Base-by-base conservation (phyloP, 2,797 vertebrate species). In the Perodicticus potto region DNA sequence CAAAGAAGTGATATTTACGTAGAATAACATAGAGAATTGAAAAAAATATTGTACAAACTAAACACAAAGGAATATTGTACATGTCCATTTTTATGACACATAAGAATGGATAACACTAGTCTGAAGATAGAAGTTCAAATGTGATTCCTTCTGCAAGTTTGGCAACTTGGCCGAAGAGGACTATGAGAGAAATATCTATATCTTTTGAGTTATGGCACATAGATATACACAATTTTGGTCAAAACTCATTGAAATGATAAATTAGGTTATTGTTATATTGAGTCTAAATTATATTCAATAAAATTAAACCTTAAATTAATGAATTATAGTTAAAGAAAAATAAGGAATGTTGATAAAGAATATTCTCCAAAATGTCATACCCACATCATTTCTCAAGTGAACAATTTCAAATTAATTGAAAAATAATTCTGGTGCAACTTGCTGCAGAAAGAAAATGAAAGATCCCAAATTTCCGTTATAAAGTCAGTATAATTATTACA, bases 291-390 rank as follows among this genome's bases (percentile, higher is more conserved):
- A 55, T 77, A 37, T 22, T 83, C 23, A 27, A 72, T 88, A 34
- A 37, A 45, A 63, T 80, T 43, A 81, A 80, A 74, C 40, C 49
- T 90, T 69, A 93, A 81, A 86, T 81, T 81, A 13, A 86, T 61
- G 37, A 86, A 40, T 90, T 37, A 70, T 43, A 37, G 61, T 86
- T 86, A 90, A 86, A 90, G 93, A 69, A 82, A 89, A 86, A 74
- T 49, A 73, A 49, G 85, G 45, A 81, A 90, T 90, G n/a, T 65
- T 93, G 59, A 90, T 61, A 67, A 86, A 89, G 40, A 93, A 59
- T 61, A 8, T 69, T 93, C 40, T 61, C 40, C 40, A 93, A 90
- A 86, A 90, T 81, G n/a, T 90, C 40, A 90, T 23, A 43, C 27
- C 69, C 49, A 81, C 53, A 49, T 40, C 37, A n/a, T 93, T 90